Conservation (phyloP, 2,888 invertebrate species). For the Drosophila mayaguana region DNA sequence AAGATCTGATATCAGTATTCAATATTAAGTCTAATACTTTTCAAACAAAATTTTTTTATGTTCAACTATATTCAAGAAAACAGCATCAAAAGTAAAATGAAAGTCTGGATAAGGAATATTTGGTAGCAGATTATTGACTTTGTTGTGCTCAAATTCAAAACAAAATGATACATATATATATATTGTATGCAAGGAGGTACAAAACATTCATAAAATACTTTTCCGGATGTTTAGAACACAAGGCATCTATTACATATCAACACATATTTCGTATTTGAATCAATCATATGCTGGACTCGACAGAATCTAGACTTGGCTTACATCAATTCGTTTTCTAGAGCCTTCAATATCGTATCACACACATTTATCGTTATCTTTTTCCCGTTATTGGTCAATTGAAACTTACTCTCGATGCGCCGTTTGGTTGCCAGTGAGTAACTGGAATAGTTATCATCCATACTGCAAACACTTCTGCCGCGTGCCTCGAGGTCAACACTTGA, state of each 20-base stretch:
- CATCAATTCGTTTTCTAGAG: neutral
- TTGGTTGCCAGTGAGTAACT: slow-evolving; percentile 88
- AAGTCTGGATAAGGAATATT: no score
- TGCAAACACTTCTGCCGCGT: slow-evolving; percentile 79
- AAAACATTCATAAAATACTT: neutral
- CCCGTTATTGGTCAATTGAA: slow-evolving; percentile 20
- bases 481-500: slow-evolving; percentile 79
- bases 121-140: neutral
- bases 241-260: slow-evolving; percentile 45
- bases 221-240: slow-evolving; percentile 8
- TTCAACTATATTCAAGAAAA: no score
- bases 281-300: neutral
- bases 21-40: no score
- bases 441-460: slow-evolving; percentile 85
- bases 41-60: no score
- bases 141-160: neutral
- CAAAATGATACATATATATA: neutral
- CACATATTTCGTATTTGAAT: slow-evolving; percentile 9
- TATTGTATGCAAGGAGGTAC: neutral
- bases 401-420: slow-evolving; percentile 85
- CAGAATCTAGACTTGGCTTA: neutral
- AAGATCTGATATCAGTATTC: no score
- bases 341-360: slow-evolving; percentile 1
- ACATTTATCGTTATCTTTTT: neutral
- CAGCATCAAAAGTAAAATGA: neutral